phyloP scores from a whole-genome alignment of 2,113 vertebrate species.

The Corydoras maculifer region DNA sequence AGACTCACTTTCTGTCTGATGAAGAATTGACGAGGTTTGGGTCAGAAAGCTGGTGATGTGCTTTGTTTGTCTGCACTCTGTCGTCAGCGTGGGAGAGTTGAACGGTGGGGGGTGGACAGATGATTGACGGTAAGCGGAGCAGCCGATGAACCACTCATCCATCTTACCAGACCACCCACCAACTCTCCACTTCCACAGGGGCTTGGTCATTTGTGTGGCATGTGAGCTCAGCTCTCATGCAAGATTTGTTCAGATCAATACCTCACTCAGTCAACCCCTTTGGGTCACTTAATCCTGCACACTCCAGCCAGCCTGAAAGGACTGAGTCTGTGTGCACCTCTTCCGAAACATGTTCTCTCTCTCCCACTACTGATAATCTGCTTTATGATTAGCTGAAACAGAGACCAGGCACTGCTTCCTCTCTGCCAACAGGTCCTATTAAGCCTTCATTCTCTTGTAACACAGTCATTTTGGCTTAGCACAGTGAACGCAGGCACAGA shows the following conservation, averaged over 20 bases:
- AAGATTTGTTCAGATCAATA: conserved; percentile 64
- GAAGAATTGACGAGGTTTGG: conserved; percentile 37
- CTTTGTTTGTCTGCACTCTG: conserved; percentile 35
- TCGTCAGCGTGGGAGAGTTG: conserved; percentile 49
- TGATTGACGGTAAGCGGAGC: conserved; percentile 56
- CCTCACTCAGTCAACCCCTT: conserved; percentile 32
- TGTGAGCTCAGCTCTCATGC: conserved; percentile 53
- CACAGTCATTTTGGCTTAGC: conserved; percentile 41
- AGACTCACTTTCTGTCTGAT: conserved; percentile 38
- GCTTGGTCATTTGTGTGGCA: conserved; percentile 60
- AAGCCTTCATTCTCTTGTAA: conserved; percentile 50
- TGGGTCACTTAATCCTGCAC: conserved; percentile 53
- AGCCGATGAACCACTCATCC: conserved; percentile 56
- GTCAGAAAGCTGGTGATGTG: conserved; percentile 31
- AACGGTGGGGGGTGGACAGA: conserved; percentile 44
- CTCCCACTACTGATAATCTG: conserved; percentile 54
- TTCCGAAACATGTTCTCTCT: conserved; percentile 51
- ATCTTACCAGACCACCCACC: conserved; percentile 50
- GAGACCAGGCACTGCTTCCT: conserved; percentile 47
- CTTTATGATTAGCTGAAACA: conserved; percentile 57
- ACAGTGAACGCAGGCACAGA: conserved; percentile 16
- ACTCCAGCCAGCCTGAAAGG: conserved; percentile 37
- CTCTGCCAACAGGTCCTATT: conserved; percentile 56
- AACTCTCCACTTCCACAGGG: conserved; percentile 58
- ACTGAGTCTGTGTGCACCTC: conserved; percentile 54